Evolutionary conservation across 2,797 vertebrate genomes (phyloP).

Genomic region (Pristis pectinata): DNA sequence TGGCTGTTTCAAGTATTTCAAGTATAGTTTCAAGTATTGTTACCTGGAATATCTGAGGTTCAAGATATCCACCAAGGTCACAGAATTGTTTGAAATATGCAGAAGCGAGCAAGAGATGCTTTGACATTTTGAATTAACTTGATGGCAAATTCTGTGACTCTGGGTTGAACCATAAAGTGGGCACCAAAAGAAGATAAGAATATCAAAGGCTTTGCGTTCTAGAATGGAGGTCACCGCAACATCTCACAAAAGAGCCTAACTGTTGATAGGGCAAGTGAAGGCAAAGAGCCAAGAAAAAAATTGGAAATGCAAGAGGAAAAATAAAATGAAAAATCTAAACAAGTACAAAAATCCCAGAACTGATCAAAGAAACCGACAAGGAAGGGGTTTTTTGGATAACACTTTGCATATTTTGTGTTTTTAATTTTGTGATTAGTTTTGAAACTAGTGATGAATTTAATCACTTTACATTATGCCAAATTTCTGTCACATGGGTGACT

Average conservation of each 20-base stretch:
- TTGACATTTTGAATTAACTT: conserved; percentile 18
- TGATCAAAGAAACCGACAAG: neutral
- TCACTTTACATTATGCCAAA: neutral
- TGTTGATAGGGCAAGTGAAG: neutral
- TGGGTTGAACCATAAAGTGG: neutral
- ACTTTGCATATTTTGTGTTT: conserved; percentile 22
- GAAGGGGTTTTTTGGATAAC: conserved; percentile 14
- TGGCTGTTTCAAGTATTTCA: too few relatives aligned
- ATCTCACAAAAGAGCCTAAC: neutral
- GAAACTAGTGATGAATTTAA: conserved; percentile 2
- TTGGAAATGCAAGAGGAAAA: conserved; percentile 18
- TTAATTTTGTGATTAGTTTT: neutral
- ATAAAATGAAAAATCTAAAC: conserved; percentile 13
- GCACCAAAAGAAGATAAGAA: conserved; percentile 3
- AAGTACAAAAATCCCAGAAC: neutral
- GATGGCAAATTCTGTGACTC: neutral
- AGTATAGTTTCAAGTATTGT: neutral
- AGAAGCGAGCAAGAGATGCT: neutral
- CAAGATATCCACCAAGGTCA: neutral
- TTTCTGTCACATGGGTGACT: neutral
- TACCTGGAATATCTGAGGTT: neutral
- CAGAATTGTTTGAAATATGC: neutral
- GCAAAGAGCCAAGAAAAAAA: neutral
- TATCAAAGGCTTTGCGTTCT: conserved; percentile 26
- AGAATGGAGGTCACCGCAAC: conserved; percentile 12